Evolutionary conservation across 2,113 vertebrate species (phyloP).

Genomic region (Dasyornis broadbenti): DNA sequence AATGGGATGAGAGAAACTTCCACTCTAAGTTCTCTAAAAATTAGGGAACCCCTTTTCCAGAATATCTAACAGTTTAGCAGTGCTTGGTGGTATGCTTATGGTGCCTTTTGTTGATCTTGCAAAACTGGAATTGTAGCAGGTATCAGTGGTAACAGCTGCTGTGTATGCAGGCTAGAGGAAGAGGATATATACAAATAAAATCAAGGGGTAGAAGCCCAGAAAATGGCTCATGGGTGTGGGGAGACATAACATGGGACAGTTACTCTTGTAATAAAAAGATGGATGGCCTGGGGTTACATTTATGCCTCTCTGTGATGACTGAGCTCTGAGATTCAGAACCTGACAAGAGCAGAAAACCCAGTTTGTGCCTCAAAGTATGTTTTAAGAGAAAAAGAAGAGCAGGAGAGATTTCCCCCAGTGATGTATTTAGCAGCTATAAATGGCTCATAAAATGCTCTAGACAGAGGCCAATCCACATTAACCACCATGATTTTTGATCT

Average conservation of each 20-base stretch:
- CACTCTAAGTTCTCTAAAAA: background rate
- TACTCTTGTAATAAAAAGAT: background rate
- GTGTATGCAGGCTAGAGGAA: background rate
- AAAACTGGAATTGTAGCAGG: background rate
- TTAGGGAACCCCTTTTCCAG: background rate
- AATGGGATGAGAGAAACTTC: background rate
- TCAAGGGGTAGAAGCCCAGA: background rate
- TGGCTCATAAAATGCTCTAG: background rate
- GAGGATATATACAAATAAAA: background rate
- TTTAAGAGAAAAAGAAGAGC: background rate
- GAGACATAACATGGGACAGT: background rate
- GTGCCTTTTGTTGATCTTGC: background rate
- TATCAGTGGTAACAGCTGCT: background rate
- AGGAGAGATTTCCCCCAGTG: background rate
- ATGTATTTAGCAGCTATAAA: background rate
- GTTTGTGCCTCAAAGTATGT: background rate
- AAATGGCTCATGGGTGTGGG: background rate
- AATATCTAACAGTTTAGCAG: background rate
- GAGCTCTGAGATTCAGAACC: background rate
- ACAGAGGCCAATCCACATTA: background rate
- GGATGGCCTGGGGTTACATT: background rate
- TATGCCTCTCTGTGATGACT: background rate
- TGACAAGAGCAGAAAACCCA: background rate
- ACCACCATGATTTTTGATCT: background rate
- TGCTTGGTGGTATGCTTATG: background rate